Evolutionary conservation across 1,140 invertebrate genomes (phyloP).

Genomic region (Hylaeus volcanicus): DNA sequence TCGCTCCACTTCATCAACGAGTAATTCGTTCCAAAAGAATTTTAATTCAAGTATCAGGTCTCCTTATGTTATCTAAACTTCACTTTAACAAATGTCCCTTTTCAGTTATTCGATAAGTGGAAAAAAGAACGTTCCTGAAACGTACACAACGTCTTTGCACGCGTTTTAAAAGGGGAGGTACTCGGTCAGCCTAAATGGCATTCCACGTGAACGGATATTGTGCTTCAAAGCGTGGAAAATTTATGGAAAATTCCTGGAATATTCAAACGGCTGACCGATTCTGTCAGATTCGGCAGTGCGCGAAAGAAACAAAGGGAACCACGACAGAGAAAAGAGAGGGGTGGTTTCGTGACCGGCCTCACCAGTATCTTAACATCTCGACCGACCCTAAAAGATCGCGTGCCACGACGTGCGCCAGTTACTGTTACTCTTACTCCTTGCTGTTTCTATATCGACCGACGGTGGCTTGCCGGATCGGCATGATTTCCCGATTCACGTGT

Average conservation of each 20-base stretch:
- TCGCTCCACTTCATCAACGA: no score
- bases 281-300: not conserved
- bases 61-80: no score
- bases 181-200: no score
- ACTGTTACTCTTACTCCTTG: constrained; percentile 66
- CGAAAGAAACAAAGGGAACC: not conserved
- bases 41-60: no score
- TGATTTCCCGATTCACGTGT: constrained; percentile 45
- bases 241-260: not conserved
- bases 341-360: constrained; percentile 74
- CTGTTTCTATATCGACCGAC: constrained; percentile 70
- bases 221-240: not conserved
- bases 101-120: no score
- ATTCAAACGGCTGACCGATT: not conserved
- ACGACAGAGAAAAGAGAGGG: constrained; percentile 51
- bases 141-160: not conserved
- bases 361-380: constrained; percentile 75
- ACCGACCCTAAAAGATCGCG: constrained; percentile 74
- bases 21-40: no score
- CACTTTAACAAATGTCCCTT: no score
- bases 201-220: no score
- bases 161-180: not conserved
- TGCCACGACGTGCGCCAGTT: constrained; percentile 69
- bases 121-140: not conserved
- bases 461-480: constrained; percentile 22